Evolutionary conservation across 2,888 invertebrate genomes (phyloP).

Genomic region (Eutolmus rufibarbis): DNA sequence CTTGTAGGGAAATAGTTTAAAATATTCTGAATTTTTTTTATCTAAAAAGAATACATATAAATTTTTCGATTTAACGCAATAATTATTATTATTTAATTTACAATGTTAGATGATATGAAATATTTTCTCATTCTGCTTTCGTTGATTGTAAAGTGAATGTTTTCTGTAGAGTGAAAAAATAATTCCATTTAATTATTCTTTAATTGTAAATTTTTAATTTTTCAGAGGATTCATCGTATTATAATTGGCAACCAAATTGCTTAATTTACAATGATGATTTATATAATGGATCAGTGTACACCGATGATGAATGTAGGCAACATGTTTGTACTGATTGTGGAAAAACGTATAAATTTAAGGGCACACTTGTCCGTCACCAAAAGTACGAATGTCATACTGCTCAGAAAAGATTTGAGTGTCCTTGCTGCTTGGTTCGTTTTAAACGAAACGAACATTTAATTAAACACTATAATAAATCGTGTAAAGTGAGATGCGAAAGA

Average conservation of each 20-base stretch:
- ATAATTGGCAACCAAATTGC: not conserved
- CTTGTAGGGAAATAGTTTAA: not conserved
- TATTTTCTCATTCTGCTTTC: not conserved
- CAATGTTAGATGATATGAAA: not conserved
- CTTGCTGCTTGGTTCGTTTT: not conserved
- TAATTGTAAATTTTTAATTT: not conserved
- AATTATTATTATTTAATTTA: not conserved
- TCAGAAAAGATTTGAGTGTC: not conserved
- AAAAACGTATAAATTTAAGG: not conserved
- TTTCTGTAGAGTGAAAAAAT: not conserved
- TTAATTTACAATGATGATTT: not conserved
- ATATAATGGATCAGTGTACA: not conserved
- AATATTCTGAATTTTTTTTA: not conserved
- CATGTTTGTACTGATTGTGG: not conserved
- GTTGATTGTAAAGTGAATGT: not conserved
- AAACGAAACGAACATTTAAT: constrained; percentile 9
- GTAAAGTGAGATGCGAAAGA: not conserved
- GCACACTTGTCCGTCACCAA: not conserved
- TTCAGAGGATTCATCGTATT: not conserved
- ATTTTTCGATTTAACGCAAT: not conserved
- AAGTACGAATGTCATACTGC: not conserved
- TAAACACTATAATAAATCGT: not conserved
- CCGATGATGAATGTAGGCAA: not conserved
- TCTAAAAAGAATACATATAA: too few species aligned
- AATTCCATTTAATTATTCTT: not conserved